Evolutionary conservation across 30 jellyfish, hydroid and myxozoan species (phyloP), one percentile per base, ranked within the genome.

Genomic region (Rhopilema esculentum): DNA sequence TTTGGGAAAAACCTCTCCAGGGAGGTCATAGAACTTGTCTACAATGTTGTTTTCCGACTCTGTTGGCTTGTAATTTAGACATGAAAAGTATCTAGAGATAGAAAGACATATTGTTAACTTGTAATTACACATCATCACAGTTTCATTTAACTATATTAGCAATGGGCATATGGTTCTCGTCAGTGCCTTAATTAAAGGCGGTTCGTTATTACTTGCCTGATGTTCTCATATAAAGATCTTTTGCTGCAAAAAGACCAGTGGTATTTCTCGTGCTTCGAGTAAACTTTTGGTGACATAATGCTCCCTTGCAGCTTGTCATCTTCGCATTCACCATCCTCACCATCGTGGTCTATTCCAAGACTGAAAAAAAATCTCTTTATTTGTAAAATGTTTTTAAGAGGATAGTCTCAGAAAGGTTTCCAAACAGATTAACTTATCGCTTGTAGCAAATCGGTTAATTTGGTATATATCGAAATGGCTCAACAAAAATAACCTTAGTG

Each of bases 201-300:
- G 6, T 2, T 6, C 12, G 57, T 2, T 12, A 12, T 19, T 12
- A 1, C 86, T 23, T 73, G 89, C 99, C 68, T 81, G 71, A 94
- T 52, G 53, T 89, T 94, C 65, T 94, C 96, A 31, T 79, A 75
- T 6, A 94, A 26, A n/a, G 91, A 72, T 62, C 91, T 80, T 75
- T 76, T 86, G 66, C 97, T 87, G 95, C 99, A 94, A 66, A 57
- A 62, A 21, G 99, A 94, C 99, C 99, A 94, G 61, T 72, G 95
- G 82, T 78, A 94, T 32, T 69, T 86, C 17, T 93, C 82, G 69
- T 91, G 93, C 29, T 97, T 94, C 6, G 97, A 53, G 69, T 62
- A 85, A 16, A 94, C 87, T n/a, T 75, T 89, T 30, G 93, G 90
- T 17, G 89, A 96, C 99, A 94, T 94, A 8, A 94, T 85, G 83